phyloP scores from a whole-genome alignment of 2,113 vertebrate species.

The Ptilorrhoa leucosticta region DNA sequence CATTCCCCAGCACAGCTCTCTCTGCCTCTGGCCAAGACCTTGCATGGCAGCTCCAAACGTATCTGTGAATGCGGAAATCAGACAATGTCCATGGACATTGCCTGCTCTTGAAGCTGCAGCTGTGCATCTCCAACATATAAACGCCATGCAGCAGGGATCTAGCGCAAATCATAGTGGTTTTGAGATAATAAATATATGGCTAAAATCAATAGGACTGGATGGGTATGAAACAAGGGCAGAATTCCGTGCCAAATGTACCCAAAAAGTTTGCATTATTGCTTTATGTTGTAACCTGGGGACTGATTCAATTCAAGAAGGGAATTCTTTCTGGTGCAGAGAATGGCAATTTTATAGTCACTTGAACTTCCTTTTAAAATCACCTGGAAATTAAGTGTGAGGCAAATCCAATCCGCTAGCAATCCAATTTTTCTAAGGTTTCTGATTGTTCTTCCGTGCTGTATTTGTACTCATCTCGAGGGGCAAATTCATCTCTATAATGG shows the following conservation, averaged over 20 bases:
- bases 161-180: background rate
- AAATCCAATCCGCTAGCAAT: background rate
- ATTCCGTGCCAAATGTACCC: background rate
- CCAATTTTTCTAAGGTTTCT: background rate
- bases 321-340: background rate
- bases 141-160: background rate
- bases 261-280: background rate
- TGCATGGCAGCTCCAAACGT: background rate
- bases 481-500: background rate
- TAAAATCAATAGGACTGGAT: background rate
- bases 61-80: background rate
- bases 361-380: background rate
- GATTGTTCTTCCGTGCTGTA: fast-evolving
- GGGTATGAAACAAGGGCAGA: background rate
- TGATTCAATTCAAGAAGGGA: background rate
- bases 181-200: background rate
- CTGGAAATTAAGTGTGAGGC: background rate
- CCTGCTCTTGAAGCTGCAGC: background rate
- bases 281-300: background rate
- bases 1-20: background rate
- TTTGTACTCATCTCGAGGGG: background rate
- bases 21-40: background rate
- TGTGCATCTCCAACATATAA: background rate
- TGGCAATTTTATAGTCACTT: background rate
- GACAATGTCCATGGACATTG: background rate